These are phyloP conservation scores for Drosophila neotestacea DNA, from an alignment of 2,888 invertebrate genomes.

Conservation along the genomic window DNA sequence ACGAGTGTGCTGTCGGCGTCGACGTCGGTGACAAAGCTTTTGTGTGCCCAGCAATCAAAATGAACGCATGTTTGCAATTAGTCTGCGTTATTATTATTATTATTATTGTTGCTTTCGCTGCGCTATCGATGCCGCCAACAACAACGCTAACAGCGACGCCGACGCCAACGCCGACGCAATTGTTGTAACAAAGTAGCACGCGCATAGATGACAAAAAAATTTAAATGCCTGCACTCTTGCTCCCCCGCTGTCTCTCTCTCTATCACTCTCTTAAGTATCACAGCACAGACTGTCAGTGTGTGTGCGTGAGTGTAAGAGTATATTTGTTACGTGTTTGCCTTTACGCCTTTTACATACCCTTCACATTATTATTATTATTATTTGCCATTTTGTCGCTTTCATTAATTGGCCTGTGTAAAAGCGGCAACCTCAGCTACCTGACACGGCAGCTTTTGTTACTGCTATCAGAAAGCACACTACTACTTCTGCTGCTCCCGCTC, in stretches of 20 bases:
- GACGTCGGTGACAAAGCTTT: constrained; percentile 58
- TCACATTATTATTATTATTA: constrained; percentile 67
- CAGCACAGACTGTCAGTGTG: not conserved
- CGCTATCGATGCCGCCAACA: constrained; percentile 23
- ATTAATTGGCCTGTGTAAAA: constrained; percentile 75
- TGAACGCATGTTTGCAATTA: constrained; percentile 79
- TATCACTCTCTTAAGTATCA: constrained; percentile 13
- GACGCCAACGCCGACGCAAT: constrained; percentile 17
- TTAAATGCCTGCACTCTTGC: constrained; percentile 28
- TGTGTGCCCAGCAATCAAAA: constrained; percentile 24
- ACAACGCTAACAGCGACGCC: constrained; percentile 28
- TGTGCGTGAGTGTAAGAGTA: constrained; percentile 11
- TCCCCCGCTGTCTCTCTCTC: constrained; percentile 16
- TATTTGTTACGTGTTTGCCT: constrained; percentile 50
- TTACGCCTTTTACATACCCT: constrained; percentile 68
- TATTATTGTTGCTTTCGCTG: constrained; percentile 39
- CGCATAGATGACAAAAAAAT: constrained; percentile 48
- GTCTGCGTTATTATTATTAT: constrained; percentile 60
- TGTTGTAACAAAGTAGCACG: constrained; percentile 65
- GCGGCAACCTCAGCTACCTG: constrained; percentile 60
- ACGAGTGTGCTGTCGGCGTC: constrained; percentile 19
- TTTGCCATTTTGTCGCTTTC: constrained; percentile 77
- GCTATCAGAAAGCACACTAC: constrained; percentile 52
- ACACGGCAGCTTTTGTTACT: constrained; percentile 61
- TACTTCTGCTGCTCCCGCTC: constrained; percentile 34